Base-by-base conservation (phyloP, 2,113 vertebrate species). In the Cinclus cinclus region DNA sequence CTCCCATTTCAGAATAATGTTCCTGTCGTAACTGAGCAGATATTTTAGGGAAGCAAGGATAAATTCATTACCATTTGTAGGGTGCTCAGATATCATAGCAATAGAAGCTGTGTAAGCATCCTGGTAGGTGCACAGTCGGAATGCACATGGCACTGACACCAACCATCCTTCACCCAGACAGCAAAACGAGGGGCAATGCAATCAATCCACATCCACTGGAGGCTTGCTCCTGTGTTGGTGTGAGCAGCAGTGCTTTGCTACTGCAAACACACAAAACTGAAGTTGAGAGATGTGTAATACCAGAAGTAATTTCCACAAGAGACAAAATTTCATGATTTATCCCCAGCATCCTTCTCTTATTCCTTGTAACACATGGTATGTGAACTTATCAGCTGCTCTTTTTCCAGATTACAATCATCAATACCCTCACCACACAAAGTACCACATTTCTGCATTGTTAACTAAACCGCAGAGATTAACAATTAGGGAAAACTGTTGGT, bases 1-100 rank as follows among this genome's bases (percentile, higher is more conserved):
- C 90, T 96, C 70, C 55, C 62, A 70, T 78, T 87, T 35, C 60
- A 79, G 92, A 95, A 91, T 86, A 69, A 95, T 89, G 73, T 17
- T 60, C 41, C 21, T 76, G 76, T 75, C 50, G 5, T 86, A 96
- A 94, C 83, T 56, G 62, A 89, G 83, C 92, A 83, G 83, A 96
- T 95, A 96, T 93, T 96, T 93, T 86, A 94, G 69, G 92, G 80
- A 96, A 92, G 76, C 88, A 83, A 90, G 83, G 95, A 94, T 94
- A 96, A 96, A 96, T 95, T 94, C 95, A 94, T 94, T 96, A 93
- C 64, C 56, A 30, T 76, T 87, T 68, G 88, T 52, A 87, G 58
- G 69, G 69, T 71, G 49, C 46, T 89, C 80, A 71, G 92, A n/a
- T 79, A 78, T 44, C 90, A 47, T 0, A 77, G 90, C 37, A 81